Base-by-base conservation (phyloP, 2,113 vertebrate species). In the Eulemur rufifrons region DNA sequence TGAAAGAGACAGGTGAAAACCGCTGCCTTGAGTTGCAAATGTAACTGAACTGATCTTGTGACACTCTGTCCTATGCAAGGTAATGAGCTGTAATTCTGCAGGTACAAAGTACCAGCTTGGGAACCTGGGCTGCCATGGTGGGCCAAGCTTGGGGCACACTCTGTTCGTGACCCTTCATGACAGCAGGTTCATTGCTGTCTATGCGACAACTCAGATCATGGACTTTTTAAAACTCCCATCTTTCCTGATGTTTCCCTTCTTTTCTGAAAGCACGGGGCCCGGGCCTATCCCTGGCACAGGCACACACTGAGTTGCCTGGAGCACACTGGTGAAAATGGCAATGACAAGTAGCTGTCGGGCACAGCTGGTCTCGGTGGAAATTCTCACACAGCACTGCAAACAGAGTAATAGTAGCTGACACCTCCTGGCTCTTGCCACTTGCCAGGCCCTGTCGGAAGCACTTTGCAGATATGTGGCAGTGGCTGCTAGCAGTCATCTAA, bases 191-290 rank as follows among this genome's bases (percentile, higher is more conserved):
- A 3, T 14, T 32, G 8, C 39, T 84, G 14, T 89, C 54, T 9
- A 2, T 13, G 37, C 2, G 21, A 3, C 18, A 76, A 23, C 12
- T 64, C 71, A 3, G 47, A 23, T 14, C 1, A 0, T 1, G 13
- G 37, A 29, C 34, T 73, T 20, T 80, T 59, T 45, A 63, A 76
- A 81, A 21, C 13, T 2, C 13, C 13, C 32, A 20, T 63, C 18
- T 47, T 77, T 69, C 42, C 96, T 61, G 52, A 47, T n/a, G 34
- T 18, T 39, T 69, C 69, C 20, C 3, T 12, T 39, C 18, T 76
- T 52, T 68, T 47, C 85, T 34, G 50, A 73, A 85, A 85, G 81
- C 73, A 34, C 42, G 15, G 42, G 11, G 39, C 18, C 84, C 2
- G 20, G 18, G 11, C 37, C 14, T 52, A 52, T 15, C 54, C 54